phyloP scores from a whole-genome alignment of 1,140 invertebrate genomes.

The Megalopta genalis region DNA sequence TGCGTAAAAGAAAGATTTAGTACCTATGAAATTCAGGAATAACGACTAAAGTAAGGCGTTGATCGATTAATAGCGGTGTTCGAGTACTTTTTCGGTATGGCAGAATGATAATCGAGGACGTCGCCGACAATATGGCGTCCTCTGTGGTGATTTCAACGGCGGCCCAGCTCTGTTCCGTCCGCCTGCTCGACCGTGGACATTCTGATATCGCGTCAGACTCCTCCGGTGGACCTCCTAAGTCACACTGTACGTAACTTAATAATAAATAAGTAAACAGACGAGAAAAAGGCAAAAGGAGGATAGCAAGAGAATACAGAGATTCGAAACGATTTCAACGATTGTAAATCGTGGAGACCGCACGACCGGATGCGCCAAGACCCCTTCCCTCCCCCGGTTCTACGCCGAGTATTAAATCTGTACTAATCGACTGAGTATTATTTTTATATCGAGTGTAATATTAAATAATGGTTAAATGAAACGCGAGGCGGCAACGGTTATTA shows the following conservation, averaged over 20 bases:
- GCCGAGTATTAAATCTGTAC: slow-evolving; percentile 71
- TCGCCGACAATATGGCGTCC: too few species aligned
- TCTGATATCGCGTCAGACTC: slow-evolving; percentile 14
- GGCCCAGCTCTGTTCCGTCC: slow-evolving; percentile 60
- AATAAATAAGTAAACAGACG: slow-evolving; percentile 21
- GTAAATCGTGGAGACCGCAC: slow-evolving; percentile 27
- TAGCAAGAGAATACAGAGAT: background rate
- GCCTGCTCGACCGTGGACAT: slow-evolving; percentile 50
- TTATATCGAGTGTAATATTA: slow-evolving; percentile 67
- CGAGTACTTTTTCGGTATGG: too few species aligned
- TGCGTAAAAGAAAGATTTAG: too few species aligned
- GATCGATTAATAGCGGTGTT: too few species aligned
- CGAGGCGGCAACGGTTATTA: slow-evolving; percentile 3
- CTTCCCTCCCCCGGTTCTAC: slow-evolving; percentile 56
- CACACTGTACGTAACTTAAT: slow-evolving; percentile 26
- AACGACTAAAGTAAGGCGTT: too few species aligned
- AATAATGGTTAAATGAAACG: slow-evolving; percentile 41
- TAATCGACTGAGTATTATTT: slow-evolving; percentile 79
- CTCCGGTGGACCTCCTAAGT: slow-evolving; percentile 37
- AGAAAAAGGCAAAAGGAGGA: background rate
- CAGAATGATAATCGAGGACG: too few species aligned
- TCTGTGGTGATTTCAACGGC: background rate
- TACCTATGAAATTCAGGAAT: too few species aligned
- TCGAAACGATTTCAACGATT: background rate
- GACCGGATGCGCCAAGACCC: slow-evolving; percentile 47